These are phyloP conservation scores for Pseudoatta argentina DNA, from an alignment of 1,140 invertebrate genomes.

Conservation along the genomic window DNA sequence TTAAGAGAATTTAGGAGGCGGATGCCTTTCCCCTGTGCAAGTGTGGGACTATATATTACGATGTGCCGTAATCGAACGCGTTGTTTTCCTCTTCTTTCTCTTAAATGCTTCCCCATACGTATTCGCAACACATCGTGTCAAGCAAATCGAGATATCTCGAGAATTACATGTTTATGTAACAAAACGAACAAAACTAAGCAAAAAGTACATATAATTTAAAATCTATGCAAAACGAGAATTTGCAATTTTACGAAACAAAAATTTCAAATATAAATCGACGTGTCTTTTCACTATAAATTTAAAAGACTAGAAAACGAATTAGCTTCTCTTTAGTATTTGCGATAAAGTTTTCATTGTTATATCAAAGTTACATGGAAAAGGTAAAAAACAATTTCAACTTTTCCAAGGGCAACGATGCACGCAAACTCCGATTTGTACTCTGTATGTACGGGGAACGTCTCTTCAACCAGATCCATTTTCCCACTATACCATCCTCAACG, in stretches of 20 bases:
- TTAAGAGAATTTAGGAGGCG: constrained; percentile 76
- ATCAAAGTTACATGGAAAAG: neutral
- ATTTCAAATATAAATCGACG: neutral
- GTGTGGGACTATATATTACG: constrained; percentile 64
- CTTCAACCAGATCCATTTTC: constrained; percentile 52
- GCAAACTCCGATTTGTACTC: constrained; percentile 12
- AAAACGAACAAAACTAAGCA: neutral
- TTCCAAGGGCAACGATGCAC: neutral
- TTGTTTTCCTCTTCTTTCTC: constrained; percentile 34
- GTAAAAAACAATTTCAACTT: constrained; percentile 37
- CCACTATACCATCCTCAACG: constrained; percentile 48
- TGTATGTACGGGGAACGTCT: constrained; percentile 18
- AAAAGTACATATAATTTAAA: neutral
- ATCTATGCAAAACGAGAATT: neutral
- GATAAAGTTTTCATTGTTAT: constrained; percentile 8
- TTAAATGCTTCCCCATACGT: constrained; percentile 7
- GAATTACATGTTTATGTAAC: neutral
- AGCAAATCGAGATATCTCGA: neutral
- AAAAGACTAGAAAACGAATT: neutral
- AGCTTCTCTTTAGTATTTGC: neutral
- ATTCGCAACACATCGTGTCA: neutral
- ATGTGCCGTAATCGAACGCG: constrained; percentile 45
- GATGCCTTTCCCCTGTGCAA: constrained; percentile 38
- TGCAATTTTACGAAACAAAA: neutral
- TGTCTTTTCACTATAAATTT: neutral